Percentiles rank a stretch among this genome's conserved stretches.
phyloP scores from a whole-genome alignment of 2,888 invertebrate species.

The Meghimatium bilineatum region DNA sequence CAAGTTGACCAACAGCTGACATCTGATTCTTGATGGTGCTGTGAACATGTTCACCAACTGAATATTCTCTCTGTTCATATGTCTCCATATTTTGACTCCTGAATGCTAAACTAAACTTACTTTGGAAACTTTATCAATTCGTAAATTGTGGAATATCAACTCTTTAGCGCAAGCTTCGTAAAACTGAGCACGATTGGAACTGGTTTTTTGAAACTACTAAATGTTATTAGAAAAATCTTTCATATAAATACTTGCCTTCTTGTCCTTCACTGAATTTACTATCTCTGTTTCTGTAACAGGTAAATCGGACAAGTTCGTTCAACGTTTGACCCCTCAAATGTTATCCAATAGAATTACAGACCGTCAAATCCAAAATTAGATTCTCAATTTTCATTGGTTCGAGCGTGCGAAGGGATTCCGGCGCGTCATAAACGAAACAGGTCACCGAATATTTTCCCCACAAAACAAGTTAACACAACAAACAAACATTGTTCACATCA shows the following conservation, averaged over 20 bases:
- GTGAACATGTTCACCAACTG: neutral
- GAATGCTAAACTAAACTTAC: neutral
- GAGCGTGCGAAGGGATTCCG: neutral
- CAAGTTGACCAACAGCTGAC: constrained; percentile 9
- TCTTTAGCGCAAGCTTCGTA: neutral
- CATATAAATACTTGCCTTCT: neutral
- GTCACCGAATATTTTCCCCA: neutral
- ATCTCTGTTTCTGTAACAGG: neutral
- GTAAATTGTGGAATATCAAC: neutral
- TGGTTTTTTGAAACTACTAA: neutral
- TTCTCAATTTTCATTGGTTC: constrained; percentile 10
- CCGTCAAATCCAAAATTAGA: neutral
- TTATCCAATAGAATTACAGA: neutral
- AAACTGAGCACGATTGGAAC: neutral
- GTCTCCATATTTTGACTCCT: neutral
- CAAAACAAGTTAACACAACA: neutral
- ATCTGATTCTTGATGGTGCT: constrained; percentile 4
- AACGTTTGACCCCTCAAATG: neutral
- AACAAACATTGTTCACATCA: too few relatives aligned
- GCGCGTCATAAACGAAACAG: neutral
- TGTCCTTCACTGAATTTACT: constrained; percentile 26
- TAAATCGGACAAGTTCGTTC: neutral
- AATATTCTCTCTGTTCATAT: neutral
- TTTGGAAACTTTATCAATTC: neutral
- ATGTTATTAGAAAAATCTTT: neutral